Conservation (phyloP, 2,888 invertebrate genomes). For the Elegia similella region DNA sequence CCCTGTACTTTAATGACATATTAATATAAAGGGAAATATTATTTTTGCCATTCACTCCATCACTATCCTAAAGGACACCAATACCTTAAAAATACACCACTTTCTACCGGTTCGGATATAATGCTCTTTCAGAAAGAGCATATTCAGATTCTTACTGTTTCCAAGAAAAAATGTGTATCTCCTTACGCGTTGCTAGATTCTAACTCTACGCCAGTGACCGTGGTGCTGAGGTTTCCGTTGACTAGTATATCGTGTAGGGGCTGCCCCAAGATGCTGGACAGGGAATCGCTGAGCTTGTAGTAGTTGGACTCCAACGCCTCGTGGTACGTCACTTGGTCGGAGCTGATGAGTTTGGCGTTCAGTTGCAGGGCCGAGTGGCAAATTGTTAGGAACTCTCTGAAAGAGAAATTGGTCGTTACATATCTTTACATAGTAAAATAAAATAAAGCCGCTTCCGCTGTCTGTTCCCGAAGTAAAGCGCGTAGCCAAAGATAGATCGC, state of each 20-base stretch:
- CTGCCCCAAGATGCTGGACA: conserved; percentile 88
- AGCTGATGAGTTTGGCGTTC: conserved; percentile 92
- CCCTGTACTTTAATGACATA: too few species aligned
- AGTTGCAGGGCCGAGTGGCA: conserved; percentile 95
- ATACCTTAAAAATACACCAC: too few species aligned
- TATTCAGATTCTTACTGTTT: not conserved
- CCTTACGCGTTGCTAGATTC: conserved; percentile 90
- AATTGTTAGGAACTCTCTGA: conserved; percentile 93
- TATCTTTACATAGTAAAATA: too few species aligned
- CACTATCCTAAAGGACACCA: too few species aligned
- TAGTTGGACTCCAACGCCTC: conserved; percentile 93
- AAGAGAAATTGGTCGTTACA: conserved; percentile 34
- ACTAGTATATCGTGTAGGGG: conserved; percentile 84
- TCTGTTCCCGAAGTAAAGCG: too few species aligned
- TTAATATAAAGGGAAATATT: too few species aligned
- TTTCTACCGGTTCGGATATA: not conserved
- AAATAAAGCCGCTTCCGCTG: too few species aligned
- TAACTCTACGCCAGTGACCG: conserved; percentile 89
- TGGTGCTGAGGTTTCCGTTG: conserved; percentile 90
- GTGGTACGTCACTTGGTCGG: conserved; percentile 96
- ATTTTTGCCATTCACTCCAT: too few species aligned
- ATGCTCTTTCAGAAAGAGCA: not conserved
- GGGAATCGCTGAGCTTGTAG: conserved; percentile 90
- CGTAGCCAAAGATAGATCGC: too few species aligned
- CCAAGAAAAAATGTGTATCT: not conserved